Percentiles rank a stretch among this genome's conserved stretches.
These are phyloP conservation scores for Luperina nickerlii DNA, from an alignment of 2,888 invertebrate species.

Conservation along the genomic window DNA sequence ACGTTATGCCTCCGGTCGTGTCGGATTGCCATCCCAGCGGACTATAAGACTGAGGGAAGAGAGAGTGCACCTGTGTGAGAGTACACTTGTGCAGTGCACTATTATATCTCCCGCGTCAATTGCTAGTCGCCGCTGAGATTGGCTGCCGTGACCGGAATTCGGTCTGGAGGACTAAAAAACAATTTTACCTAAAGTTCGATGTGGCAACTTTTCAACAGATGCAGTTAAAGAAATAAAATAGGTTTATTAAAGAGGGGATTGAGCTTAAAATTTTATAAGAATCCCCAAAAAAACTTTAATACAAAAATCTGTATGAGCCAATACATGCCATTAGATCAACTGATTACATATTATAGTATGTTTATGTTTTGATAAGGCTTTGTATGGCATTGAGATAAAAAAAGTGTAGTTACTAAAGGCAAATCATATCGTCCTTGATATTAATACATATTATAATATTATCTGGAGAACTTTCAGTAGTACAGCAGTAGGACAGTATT, in stretches of 20 bases:
- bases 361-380: conserved; percentile 39
- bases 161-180: background rate
- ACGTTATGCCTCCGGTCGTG: background rate
- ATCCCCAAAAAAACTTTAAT: background rate
- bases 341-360: conserved; percentile 17
- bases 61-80: background rate
- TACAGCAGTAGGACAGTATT: background rate
- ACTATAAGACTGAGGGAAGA: background rate
- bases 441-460: conserved; percentile 4
- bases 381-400: conserved; percentile 40
- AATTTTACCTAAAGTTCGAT: background rate
- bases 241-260: no score
- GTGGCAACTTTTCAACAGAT: background rate
- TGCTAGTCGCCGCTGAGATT: background rate
- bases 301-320: background rate
- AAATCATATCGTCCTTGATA: conserved; percentile 22
- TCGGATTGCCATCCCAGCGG: background rate
- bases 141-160: no score
- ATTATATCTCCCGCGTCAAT: background rate
- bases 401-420: background rate
- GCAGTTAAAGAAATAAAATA: background rate
- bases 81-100: no score
- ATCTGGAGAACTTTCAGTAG: conserved; percentile 3
- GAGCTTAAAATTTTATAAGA: background rate
- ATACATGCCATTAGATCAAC: conserved; percentile 22